Base-by-base conservation (phyloP, 2,797 vertebrate species). In the Thamnophis elegans region DNA sequence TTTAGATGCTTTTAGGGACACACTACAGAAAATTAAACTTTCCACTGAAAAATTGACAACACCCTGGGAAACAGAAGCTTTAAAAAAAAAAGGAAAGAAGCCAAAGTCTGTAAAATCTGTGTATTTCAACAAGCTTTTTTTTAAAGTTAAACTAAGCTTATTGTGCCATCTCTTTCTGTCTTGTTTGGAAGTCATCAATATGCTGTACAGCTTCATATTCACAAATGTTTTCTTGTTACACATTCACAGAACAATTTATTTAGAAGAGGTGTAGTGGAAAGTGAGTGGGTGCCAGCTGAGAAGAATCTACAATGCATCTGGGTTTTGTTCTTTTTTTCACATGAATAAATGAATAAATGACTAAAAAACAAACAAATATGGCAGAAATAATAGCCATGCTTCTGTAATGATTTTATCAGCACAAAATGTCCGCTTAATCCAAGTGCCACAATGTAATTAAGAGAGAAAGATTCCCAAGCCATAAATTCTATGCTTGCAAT, bases 131-230 rank as follows among this genome's bases (percentile, higher is more conserved):
- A 92, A 95, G 87, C 95, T 65, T 93, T 28, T 62, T 4, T 28
- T 95, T 94, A 28, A 82, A 95, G 91, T 89, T 53, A 94, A 92
- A 58, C 90, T 92, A 91, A 95, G n/a, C 93, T 94, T 96, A 94
- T 94, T 92, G 94, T 92, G 95, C 62, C 90, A 93, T 94, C 93
- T 95, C 92, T 94, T 92, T 73, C 91, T 91, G 94, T 95, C 91
- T 93, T 22, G 56, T 95, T 94, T 85, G 92, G 92, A 92, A 88
- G 68, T 90, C 93, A 4, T 88, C 87, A 90, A 91, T 87, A 90
- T 87, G 60, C 60, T 51, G 55, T 95, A 94, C 93, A 94, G 87
- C 93, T 93, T 91, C 94, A 53, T 55, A 9, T 68, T 91, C 42
- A 18, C 26, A 20, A 10, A 26, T 90, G 62, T 93, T 89, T 92